Evolutionary conservation across 2,797 vertebrate genomes (phyloP).

Genomic region (Notamacropus eugenii): DNA sequence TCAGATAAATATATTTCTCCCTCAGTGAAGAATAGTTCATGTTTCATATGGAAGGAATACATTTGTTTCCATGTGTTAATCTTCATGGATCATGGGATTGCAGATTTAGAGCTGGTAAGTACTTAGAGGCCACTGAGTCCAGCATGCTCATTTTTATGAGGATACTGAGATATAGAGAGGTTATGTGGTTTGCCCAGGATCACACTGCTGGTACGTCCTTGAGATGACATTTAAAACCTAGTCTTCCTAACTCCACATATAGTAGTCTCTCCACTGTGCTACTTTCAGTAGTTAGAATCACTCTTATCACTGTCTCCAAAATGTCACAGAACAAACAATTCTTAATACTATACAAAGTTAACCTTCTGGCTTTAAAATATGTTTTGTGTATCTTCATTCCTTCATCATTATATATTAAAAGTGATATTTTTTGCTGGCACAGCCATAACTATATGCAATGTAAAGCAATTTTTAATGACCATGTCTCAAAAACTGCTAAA

Average conservation of each 20-base stretch:
- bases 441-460: constrained; percentile 49
- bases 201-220: background rate
- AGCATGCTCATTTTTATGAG: background rate
- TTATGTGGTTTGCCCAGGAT: background rate
- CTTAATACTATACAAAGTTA: constrained; percentile 15
- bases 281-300: background rate
- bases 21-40: background rate
- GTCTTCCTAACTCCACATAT: background rate
- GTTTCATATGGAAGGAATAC: background rate
- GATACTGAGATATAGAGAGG: background rate
- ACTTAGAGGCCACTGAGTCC: background rate
- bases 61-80: background rate
- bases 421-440: constrained; percentile 65
- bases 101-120: background rate
- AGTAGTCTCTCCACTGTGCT: background rate
- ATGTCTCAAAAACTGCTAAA: constrained; percentile 60
- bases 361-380: constrained; percentile 29
- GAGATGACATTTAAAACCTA: background rate
- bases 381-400: background rate
- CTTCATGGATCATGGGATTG: background rate
- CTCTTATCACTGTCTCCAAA: background rate
- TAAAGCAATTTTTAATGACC: constrained; percentile 57
- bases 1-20: background rate
- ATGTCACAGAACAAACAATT: constrained; percentile 41
- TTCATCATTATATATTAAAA: constrained; percentile 61